Evolutionary conservation across 2,113 vertebrate genomes (phyloP).

Genomic region (Antechinus flavipes): DNA sequence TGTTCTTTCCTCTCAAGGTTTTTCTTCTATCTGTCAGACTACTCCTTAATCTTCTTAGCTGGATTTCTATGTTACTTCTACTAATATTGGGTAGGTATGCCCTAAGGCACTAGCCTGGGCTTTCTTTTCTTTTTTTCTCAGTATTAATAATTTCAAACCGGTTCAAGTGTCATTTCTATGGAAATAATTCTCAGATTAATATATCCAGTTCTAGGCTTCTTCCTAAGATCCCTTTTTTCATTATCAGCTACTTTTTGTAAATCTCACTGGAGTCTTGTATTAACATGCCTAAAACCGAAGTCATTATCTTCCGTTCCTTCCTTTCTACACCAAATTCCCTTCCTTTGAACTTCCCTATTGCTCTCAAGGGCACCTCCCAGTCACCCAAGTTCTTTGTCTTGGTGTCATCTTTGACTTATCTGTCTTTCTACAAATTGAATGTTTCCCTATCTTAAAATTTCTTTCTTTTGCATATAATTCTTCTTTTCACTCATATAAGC

Average conservation of each 20-base stretch:
- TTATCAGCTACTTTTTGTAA: neutral
- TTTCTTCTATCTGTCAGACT: neutral
- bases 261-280: neutral
- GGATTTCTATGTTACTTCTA: neutral
- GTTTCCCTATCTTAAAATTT: neutral
- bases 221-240: no score
- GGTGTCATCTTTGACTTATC: neutral
- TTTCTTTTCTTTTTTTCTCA: neutral
- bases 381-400: neutral
- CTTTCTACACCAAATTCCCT: neutral
- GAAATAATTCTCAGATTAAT: neutral
- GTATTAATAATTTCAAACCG: neutral
- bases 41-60: neutral
- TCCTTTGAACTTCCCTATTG: neutral
- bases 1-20: neutral
- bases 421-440: neutral
- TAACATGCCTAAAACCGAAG: neutral
- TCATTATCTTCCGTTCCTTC: neutral
- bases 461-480: neutral
- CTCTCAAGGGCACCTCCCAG: neutral
- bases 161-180: neutral
- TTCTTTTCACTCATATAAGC: neutral
- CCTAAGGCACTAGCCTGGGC: neutral
- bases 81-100: neutral
- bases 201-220: neutral